Evolutionary conservation across 2,888 invertebrate species (phyloP), one percentile per base, ranked within the genome.

Genomic region (Carterocephalus palaemon): DNA sequence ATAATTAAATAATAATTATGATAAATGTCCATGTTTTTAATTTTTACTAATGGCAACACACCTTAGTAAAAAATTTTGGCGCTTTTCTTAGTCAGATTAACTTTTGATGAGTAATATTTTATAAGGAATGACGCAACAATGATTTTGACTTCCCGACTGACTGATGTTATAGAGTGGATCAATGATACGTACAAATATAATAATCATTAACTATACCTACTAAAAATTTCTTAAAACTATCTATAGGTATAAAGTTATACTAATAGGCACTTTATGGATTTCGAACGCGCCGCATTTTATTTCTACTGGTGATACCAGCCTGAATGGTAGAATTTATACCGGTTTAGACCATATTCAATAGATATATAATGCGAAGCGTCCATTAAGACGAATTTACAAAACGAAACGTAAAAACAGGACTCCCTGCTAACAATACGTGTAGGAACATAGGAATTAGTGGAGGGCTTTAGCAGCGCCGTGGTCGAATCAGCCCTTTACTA

Each of bases 231-330:
- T 45, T 45, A 37, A 51, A 41, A 58, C 59, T 62, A 64, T 56
- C 56, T 61, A 57, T 66, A 70, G 62, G 59, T 67, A 52, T 54
- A 52, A 32, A 31, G 47, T 60, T 63, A 70, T 58, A 66, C 57
- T 71, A 74, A 67, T 72, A 76, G 77, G 77, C 76, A 76, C 76
- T 76, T 76, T 60, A 65, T 68, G 75, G 73, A 66, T 65, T 59
- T 31, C 48, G 51, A 34, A 51, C 60, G 57, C 46, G 39, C 39
- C 31, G 42, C 26, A 47, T 29, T 38, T 13, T 19, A 32, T 45
- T 53, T 48, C 37, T 51, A 48, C 41, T n/a, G n/a, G n/a, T n/a
- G n/a, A n/a, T n/a, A n/a, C n/a, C n/a, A n/a, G n/a, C n/a, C n/a
- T n/a, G n/a, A n/a, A n/a, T n/a, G n/a, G n/a, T n/a, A n/a, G n/a